Percentiles rank a stretch among this genome's conserved stretches.
These are phyloP conservation scores for Quadroppia sp. DNA, from an alignment of 2,888 invertebrate genomes.

Conservation along the genomic window DNA sequence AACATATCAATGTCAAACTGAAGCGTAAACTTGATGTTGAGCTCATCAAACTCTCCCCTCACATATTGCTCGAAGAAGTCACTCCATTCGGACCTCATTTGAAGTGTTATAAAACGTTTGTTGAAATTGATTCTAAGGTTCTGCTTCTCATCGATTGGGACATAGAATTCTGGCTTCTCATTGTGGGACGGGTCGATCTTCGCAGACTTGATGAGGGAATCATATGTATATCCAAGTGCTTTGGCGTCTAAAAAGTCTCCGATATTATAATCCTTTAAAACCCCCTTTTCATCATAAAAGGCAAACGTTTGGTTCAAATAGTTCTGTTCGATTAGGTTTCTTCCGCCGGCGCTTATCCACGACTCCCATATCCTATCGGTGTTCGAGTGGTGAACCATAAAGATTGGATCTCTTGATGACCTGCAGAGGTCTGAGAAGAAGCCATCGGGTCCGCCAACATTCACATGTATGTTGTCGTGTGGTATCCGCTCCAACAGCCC, in stretches of 20 bases:
- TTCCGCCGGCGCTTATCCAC: not conserved
- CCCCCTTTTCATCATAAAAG: not conserved
- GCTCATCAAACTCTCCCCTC: not conserved
- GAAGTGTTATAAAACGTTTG: not conserved
- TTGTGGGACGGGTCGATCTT: not conserved
- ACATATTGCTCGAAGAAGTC: not conserved
- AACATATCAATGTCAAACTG: not conserved
- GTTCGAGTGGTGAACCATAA: not conserved
- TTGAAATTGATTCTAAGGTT: not conserved
- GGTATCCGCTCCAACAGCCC: slow-evolving; percentile 7
- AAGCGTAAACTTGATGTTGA: not conserved
- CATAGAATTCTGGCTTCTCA: not conserved
- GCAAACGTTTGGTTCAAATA: slow-evolving; percentile 19
- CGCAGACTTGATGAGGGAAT: not conserved
- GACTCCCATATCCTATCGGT: slow-evolving; percentile 14
- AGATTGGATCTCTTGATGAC: not conserved
- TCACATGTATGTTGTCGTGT: not conserved
- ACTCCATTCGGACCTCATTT: not conserved
- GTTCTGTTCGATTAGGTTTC: not conserved
- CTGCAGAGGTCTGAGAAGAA: not conserved
- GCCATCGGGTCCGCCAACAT: not conserved
- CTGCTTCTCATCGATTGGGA: not conserved
- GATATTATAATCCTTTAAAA: not conserved
- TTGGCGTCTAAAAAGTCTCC: not conserved
- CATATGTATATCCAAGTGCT: not conserved